A percentile compares a stretch with the other conserved stretches of the same genome.
Evolutionary conservation across 2,797 vertebrate genomes (phyloP).

Genomic region (Takifugu ocellatus): DNA sequence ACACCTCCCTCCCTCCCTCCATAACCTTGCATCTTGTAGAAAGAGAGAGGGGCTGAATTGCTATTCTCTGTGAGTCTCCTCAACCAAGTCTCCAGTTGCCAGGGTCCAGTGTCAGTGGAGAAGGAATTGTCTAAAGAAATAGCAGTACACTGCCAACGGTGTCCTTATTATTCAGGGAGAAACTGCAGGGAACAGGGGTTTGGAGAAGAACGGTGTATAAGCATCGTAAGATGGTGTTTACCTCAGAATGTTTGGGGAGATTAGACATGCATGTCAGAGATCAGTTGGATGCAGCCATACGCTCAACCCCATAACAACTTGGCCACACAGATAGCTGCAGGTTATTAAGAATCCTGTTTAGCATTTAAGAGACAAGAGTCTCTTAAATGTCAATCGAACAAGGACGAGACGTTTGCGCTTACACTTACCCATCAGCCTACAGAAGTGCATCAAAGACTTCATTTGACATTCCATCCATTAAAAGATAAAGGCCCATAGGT

Average conservation of each 20-base stretch:
- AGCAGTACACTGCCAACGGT: conserved; percentile 68
- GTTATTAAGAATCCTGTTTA: no score
- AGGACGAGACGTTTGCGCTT: no score
- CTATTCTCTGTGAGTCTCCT: conserved; percentile 71
- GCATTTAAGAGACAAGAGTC: not conserved
- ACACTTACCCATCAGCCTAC: conserved; percentile 32
- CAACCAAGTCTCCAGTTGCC: conserved; percentile 67
- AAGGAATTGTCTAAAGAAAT: conserved; percentile 51
- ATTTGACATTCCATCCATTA: conserved; percentile 42
- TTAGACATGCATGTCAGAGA: no score
- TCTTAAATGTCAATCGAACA: no score
- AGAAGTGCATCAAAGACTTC: conserved; percentile 28
- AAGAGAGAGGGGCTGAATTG: conserved; percentile 64
- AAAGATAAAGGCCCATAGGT: conserved; percentile 15
- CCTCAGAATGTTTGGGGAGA: conserved; percentile 5
- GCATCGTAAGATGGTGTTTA: conserved; percentile 20
- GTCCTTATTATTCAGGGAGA: conserved; percentile 67
- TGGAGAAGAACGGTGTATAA: conserved; percentile 16
- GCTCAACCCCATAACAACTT: not conserved
- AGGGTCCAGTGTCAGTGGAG: conserved; percentile 52
- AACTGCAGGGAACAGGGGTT: conserved; percentile 32
- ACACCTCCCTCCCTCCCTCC: conserved; percentile 15
- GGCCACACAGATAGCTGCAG: not conserved
- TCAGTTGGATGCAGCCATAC: no score
- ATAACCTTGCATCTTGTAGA: conserved; percentile 54